These are phyloP conservation scores for Mesaphorura yosii DNA, from an alignment of 1,140 invertebrate genomes.

Conservation along the genomic window DNA sequence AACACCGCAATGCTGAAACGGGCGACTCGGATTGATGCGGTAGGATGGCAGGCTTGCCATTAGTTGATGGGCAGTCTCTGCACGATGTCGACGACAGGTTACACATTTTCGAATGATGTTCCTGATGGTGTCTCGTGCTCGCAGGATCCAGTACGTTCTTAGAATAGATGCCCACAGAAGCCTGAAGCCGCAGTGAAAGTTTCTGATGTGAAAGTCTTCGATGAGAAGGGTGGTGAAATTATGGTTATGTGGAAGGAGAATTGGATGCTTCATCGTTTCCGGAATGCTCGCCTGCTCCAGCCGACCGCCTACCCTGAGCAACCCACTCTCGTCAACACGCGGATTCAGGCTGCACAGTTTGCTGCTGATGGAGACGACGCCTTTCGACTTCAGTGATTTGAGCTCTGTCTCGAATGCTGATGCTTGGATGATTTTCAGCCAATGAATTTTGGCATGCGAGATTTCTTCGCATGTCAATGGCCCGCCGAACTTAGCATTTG, in stretches of 20 bases:
- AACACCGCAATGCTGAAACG: constrained; percentile 29
- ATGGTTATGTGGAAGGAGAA: constrained; percentile 34
- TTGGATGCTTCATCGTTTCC: constrained; percentile 36
- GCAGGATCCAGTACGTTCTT: constrained; percentile 33
- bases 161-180: constrained; percentile 31
- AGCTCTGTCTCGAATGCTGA: not conserved
- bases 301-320: constrained; percentile 38
- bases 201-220: constrained; percentile 25
- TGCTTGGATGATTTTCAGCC: not conserved
- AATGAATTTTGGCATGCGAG: not conserved
- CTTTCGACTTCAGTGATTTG: not conserved
- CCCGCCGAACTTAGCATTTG: no score
- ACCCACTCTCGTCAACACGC: constrained; percentile 34
- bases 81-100: constrained; percentile 21
- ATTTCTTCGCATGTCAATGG: not conserved
- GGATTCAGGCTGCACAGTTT: constrained; percentile 15
- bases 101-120: constrained; percentile 31
- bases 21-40: constrained; percentile 2
- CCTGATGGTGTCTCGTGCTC: constrained; percentile 24
- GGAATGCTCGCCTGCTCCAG: constrained; percentile 32
- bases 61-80: constrained; percentile 2
- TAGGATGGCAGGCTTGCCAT: constrained; percentile 34
- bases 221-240: constrained; percentile 34
- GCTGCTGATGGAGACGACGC: not conserved
- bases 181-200: constrained; percentile 30